Conservation (phyloP, 2,888 invertebrate genomes). For the Eupithecia subumbrata region DNA sequence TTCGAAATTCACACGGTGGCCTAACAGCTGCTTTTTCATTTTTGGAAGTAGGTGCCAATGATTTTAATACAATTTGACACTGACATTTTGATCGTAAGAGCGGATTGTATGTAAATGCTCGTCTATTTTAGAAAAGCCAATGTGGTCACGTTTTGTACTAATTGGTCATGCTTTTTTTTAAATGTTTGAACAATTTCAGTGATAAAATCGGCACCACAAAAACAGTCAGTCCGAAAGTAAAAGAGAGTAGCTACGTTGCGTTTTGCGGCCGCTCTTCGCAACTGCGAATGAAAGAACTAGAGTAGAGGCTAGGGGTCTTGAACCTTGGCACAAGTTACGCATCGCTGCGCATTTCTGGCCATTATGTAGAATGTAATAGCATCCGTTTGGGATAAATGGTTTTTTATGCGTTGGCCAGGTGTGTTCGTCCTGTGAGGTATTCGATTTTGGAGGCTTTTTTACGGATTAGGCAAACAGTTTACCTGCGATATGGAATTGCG, state of each 20-base stretch:
- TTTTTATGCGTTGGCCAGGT: conserved; percentile 27
- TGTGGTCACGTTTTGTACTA: background rate
- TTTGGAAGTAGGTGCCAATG: background rate
- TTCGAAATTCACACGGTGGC: background rate
- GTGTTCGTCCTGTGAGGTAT: conserved; percentile 23
- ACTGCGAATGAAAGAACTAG: background rate
- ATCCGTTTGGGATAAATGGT: conserved; percentile 26
- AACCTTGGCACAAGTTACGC: conserved; percentile 21
- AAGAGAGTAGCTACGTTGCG: background rate
- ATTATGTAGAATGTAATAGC: conserved; percentile 28
- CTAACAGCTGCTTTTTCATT: background rate
- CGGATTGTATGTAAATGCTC: background rate
- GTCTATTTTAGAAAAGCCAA: background rate
- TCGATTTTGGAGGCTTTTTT: conserved; percentile 24
- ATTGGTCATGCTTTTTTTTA: background rate
- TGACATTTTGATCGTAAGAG: background rate
- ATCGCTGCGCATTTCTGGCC: conserved; percentile 21
- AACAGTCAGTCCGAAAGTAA: background rate
- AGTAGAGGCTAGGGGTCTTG: background rate
- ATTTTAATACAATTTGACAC: background rate
- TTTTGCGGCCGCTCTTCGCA: background rate
- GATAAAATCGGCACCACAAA: background rate
- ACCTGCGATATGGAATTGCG: background rate
- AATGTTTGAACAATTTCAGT: background rate
- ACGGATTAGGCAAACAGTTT: conserved; percentile 12